A percentile compares a stretch with the other conserved stretches of the same genome.
These are phyloP conservation scores for Phoeniculus purpureus DNA, from an alignment of 2,797 vertebrate species.

Conservation along the genomic window DNA sequence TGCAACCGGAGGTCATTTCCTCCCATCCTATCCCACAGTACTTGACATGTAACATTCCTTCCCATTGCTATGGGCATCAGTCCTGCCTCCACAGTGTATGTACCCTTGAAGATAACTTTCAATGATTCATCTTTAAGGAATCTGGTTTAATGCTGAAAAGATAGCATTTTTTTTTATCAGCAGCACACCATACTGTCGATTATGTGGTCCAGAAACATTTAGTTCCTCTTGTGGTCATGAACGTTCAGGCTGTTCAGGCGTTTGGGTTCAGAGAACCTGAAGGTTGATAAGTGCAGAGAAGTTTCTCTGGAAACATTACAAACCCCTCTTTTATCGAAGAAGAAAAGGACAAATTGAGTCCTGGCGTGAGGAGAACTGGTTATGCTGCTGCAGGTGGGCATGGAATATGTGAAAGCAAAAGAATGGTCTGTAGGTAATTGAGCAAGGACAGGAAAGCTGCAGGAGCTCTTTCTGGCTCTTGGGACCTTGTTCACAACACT, in stretches of 20 bases:
- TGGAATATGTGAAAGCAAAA: not conserved
- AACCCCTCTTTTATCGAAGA: not conserved
- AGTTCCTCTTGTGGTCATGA: not conserved
- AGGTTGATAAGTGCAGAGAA: not conserved
- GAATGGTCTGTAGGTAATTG: fast-evolving
- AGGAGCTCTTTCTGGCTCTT: not conserved
- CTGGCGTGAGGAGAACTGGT: not conserved
- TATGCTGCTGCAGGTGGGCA: not conserved
- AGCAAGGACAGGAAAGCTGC: not conserved
- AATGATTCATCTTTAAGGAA: not conserved
- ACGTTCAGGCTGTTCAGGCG: not conserved
- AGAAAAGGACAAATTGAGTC: not conserved
- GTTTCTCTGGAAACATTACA: not conserved
- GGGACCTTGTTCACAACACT: not conserved
- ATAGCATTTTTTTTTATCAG: not conserved
- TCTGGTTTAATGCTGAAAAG: not conserved
- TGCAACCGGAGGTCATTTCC: not conserved
- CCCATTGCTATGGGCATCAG: not conserved
- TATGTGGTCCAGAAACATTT: not conserved
- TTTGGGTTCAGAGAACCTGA: not conserved
- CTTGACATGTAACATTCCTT: not conserved
- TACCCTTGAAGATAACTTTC: not conserved
- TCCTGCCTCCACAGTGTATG: not conserved
- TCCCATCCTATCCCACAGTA: not conserved
- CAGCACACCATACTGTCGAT: not conserved